Conservation (phyloP, 2,113 vertebrate genomes). For the Clinocottus analis region DNA sequence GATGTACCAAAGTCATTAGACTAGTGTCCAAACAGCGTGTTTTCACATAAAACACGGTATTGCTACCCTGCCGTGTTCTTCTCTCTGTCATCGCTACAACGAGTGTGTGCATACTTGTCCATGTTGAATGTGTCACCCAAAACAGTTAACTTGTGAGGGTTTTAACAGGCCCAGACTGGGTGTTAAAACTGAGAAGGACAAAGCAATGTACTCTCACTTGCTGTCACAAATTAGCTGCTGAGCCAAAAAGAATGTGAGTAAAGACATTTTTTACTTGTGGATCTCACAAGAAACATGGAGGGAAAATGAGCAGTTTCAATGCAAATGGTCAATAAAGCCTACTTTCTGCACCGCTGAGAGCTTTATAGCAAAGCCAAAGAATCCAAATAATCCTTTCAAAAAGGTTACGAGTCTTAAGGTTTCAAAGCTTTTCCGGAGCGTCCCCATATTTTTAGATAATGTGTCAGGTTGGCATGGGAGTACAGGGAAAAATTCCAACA, state of each 20-base stretch:
- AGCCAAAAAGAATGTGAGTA: conserved; percentile 11
- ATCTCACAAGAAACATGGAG: neutral
- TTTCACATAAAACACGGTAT: neutral
- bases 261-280: conserved; percentile 2
- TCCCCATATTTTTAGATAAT: conserved; percentile 33
- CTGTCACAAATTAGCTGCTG: conserved; percentile 1
- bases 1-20: conserved; percentile 6
- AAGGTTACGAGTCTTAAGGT: neutral
- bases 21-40: neutral
- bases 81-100: neutral
- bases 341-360: neutral
- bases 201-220: conserved; percentile 16
- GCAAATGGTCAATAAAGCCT: neutral
- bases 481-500: conserved; percentile 15
- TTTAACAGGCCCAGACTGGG: conserved; percentile 1
- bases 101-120: neutral
- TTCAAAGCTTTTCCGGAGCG: conserved; percentile 26
- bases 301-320: conserved; percentile 3
- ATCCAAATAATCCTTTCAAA: conserved; percentile 20
- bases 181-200: conserved; percentile 36
- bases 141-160: conserved; percentile 10
- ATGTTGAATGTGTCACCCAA: neutral
- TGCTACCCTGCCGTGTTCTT: neutral
- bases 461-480: conserved; percentile 34
- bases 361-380: neutral